phyloP scores from a whole-genome alignment of 2,797 vertebrate species.

The Anolis apletophallus region DNA sequence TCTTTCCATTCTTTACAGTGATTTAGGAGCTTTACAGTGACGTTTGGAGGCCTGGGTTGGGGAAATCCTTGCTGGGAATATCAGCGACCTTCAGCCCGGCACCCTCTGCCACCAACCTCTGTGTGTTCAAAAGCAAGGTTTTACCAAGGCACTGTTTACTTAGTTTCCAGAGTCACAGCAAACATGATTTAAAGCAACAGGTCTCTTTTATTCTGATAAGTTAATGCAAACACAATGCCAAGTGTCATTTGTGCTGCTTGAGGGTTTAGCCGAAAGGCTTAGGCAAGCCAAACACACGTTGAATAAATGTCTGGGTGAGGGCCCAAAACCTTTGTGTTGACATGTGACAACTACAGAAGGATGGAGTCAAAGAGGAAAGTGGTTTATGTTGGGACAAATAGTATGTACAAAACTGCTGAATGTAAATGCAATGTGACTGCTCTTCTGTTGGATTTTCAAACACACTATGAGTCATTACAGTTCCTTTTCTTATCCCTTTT shows the following conservation, averaged over 20 bases:
- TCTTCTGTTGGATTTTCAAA: constrained; percentile 1
- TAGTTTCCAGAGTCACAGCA: constrained; percentile 70
- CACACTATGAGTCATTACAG: not conserved
- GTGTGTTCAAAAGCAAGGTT: constrained; percentile 49
- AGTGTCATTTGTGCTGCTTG: constrained; percentile 65
- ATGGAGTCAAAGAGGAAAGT: constrained; percentile 45
- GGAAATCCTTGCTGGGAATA: constrained; percentile 37
- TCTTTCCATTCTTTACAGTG: not conserved
- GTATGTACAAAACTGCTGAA: constrained; percentile 47
- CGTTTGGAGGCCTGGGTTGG: constrained; percentile 13
- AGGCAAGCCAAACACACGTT: constrained; percentile 46
- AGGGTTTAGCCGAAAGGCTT: constrained; percentile 64
- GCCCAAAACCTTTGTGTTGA: constrained; percentile 15
- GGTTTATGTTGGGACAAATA: constrained; percentile 51
- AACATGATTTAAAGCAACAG: constrained; percentile 71
- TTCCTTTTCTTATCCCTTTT: constrained; percentile 37
- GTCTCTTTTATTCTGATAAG: constrained; percentile 68
- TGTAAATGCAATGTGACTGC: constrained; percentile 51
- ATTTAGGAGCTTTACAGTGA: not conserved
- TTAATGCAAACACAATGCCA: constrained; percentile 63
- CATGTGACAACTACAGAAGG: constrained; percentile 41
- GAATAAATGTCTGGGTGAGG: constrained; percentile 64
- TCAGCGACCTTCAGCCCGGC: constrained; percentile 65
- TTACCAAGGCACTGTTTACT: constrained; percentile 71
- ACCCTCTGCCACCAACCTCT: constrained; percentile 45